Evolutionary conservation across 1,140 invertebrate species (phyloP).

Genomic region (Lithobius niger): DNA sequence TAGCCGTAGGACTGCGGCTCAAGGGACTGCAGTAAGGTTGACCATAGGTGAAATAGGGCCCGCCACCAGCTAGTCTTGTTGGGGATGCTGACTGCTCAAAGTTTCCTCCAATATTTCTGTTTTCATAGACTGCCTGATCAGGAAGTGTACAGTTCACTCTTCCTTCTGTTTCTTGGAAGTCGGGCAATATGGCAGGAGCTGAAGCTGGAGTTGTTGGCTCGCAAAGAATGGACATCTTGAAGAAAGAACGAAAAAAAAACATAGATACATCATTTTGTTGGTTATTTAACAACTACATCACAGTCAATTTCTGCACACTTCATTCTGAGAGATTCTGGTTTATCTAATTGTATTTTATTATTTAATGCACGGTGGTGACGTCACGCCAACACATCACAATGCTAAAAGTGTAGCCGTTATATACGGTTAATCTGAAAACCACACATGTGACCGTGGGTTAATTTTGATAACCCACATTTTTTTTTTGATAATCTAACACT

Average conservation of each 20-base stretch:
- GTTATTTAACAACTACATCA: no score
- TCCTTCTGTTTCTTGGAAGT: slow-evolving; percentile 21
- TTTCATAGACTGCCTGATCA: slow-evolving; percentile 19
- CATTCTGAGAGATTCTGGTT: no score
- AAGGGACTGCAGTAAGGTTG: not conserved
- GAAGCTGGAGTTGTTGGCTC: slow-evolving; percentile 22
- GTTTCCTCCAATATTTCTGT: not conserved
- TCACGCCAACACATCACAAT: no score
- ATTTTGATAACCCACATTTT: no score
- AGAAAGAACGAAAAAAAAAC: slow-evolving; percentile 3
- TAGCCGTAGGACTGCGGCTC: slow-evolving; percentile 5
- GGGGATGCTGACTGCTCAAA: slow-evolving; percentile 5
- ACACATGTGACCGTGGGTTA: no score
- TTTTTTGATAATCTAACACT: no score
- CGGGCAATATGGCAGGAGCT: slow-evolving; percentile 17
- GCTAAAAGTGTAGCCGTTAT: no score
- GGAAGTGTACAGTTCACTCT: slow-evolving; percentile 18
- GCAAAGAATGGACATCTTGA: slow-evolving; percentile 15
- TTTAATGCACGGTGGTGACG: no score
- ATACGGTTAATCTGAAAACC: no score
- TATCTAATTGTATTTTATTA: no score
- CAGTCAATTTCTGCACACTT: no score
- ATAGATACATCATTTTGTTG: no score
- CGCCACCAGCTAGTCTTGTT: slow-evolving; percentile 16
- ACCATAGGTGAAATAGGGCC: slow-evolving; percentile 9